Percentiles rank a stretch among this genome's conserved stretches.
phyloP scores from a whole-genome alignment of 2,113 vertebrate genomes.

The Chaetorhynchus papuensis region DNA sequence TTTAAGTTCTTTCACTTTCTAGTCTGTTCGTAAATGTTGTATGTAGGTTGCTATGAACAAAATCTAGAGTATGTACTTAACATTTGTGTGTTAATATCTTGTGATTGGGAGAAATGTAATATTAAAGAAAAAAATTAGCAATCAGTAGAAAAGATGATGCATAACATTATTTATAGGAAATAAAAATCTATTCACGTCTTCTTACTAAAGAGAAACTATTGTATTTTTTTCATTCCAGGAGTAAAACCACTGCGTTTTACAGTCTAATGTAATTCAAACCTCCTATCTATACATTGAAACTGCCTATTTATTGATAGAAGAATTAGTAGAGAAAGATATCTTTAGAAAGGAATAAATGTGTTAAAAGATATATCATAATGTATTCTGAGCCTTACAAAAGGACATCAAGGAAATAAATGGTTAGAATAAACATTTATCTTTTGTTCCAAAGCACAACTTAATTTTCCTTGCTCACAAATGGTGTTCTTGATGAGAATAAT shows the following conservation, averaged over 20 bases:
- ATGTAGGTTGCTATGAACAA: background rate
- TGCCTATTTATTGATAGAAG: background rate
- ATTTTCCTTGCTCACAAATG: background rate
- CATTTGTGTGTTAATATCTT: background rate
- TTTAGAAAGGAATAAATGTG: background rate
- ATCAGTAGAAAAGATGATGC: background rate
- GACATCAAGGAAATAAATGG: background rate
- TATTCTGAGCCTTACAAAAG: background rate
- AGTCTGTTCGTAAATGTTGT: background rate
- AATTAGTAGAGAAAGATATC: background rate
- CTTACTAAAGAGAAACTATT: background rate
- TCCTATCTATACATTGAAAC: background rate
- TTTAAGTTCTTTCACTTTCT: background rate
- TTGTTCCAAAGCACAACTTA: background rate
- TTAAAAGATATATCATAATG: background rate
- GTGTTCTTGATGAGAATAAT: background rate
- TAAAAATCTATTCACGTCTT: background rate
- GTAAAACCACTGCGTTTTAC: background rate
- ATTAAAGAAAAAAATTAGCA: background rate
- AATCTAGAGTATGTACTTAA: background rate
- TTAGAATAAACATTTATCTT: background rate
- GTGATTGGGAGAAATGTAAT: background rate
- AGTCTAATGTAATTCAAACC: background rate
- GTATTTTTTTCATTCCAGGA: background rate
- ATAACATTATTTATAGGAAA: background rate